Evolutionary conservation across 2,888 invertebrate species (phyloP).

Genomic region (Amphipoea lucens): DNA sequence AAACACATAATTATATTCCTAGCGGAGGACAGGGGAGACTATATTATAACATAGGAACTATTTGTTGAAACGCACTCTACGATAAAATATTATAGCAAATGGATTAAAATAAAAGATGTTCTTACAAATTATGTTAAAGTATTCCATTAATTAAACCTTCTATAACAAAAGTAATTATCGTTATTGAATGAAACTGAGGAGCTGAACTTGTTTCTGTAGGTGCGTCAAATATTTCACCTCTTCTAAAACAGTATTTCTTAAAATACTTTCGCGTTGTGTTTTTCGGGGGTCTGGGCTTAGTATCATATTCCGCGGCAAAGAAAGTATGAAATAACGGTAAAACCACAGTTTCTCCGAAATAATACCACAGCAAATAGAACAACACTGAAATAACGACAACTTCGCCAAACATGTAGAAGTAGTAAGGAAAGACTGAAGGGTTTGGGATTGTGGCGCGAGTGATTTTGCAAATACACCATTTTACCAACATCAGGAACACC

Average conservation of each 20-base stretch:
- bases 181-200: constrained; percentile 8
- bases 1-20: no score
- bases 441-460: neutral
- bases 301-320: neutral
- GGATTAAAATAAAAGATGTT: constrained; percentile 3
- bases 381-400: neutral
- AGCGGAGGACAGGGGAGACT: no score
- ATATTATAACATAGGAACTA: no score
- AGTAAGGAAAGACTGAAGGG: constrained; percentile 30
- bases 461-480: constrained; percentile 40
- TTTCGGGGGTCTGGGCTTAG: neutral
- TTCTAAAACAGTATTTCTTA: constrained; percentile 49
- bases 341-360: constrained; percentile 20
- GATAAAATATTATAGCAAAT: neutral
- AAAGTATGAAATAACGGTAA: constrained; percentile 28
- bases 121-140: neutral
- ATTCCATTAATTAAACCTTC: constrained; percentile 28
- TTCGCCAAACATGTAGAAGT: constrained; percentile 45
- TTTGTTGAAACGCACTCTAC: no score
- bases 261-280: neutral
- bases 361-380: constrained; percentile 9
- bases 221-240: constrained; percentile 28
- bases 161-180: constrained; percentile 25
- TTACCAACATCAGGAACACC: neutral
- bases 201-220: neutral